Base-by-base conservation (phyloP, 2,113 vertebrate species). In the Rattus rattus region DNA sequence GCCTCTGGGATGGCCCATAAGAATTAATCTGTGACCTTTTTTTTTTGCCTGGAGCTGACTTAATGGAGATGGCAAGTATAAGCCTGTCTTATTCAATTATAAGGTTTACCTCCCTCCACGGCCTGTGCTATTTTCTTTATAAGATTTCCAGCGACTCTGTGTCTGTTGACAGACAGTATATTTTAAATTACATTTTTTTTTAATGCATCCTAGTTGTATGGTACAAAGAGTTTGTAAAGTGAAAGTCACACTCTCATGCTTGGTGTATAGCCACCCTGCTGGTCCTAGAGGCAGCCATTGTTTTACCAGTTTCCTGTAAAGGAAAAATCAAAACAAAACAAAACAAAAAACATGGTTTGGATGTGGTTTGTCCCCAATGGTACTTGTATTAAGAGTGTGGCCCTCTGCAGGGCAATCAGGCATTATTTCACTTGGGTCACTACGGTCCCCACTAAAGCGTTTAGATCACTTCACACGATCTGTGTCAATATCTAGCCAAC, bases 81-180 rank as follows among this genome's bases (percentile, higher is more conserved):
- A 96, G 69, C 97, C 88, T 96, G 96, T 87, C 88, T 52, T 54
- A 5, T 9, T 43, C 80, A 75, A 11, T 91, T 67, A 75, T 0
- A 52, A 76, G 67, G 87, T 90, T 96, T 88, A 75, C 43, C 43
- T 43, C 43, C 77, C 92, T 95, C 81, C 19, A 0, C 36, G 39
- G 39, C 67, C 80, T 90, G 77, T 88, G 80, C 90, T 83, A 24
- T 96, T 96, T 96, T 91, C 72, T 91, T 72, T 73, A 63, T 63
- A 26, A 83, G 59, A 61, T n/a, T 95, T 92, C 22, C n/a, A 72
- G 1, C 30, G 43, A 76, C 43, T 54, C 39, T 17, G 1, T 89
- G 49, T 85, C 84, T 39, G 20, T 33, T 4, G 54, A 61, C 52
- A 8, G 93, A 76, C 14, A 24, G 39, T 33, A 36, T 96, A 52